Conservation (phyloP, 2,113 vertebrate genomes). For the cattle (Bos taurus) region ARS-UCD2.0 NC_037331.1:76922001-76922500, state of each 20-base stretch:
- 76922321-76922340: not conserved
- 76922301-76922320: not conserved
- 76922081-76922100: not conserved
- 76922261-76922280: not conserved
- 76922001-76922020: not conserved
- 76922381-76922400: not conserved
- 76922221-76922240: not conserved
- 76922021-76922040: not conserved
- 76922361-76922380: not conserved
- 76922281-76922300: not conserved
- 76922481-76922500: not conserved
- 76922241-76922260: not conserved
- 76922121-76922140: not conserved
- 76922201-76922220: not conserved
- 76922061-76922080: not conserved
- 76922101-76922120: not conserved
- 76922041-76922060: not conserved
- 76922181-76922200: not conserved
- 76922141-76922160: not conserved
- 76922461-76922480: not conserved
- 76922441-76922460: not conserved
- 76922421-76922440: not conserved
- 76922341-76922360: not conserved
- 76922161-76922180: not conserved
- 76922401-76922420: not conserved